Conservation (phyloP, 2,797 vertebrate genomes). For the Argentina silus region DNA sequence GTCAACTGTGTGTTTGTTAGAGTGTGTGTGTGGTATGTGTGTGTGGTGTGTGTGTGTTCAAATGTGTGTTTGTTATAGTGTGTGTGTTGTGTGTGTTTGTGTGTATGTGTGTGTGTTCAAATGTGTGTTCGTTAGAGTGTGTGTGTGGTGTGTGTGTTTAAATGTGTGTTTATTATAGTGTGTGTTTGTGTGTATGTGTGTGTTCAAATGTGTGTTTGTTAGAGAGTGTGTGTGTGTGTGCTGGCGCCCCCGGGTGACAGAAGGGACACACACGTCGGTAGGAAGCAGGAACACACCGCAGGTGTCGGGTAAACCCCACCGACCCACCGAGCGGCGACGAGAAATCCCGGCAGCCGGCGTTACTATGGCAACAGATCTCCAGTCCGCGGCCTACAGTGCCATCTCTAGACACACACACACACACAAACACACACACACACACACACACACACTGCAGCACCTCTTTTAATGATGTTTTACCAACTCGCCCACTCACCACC, state of each 20-base stretch:
- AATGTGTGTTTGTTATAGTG: too few relatives aligned
- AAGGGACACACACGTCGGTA: conserved; percentile 46
- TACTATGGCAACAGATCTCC: conserved; percentile 78
- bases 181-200: too few relatives aligned
- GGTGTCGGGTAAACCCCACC: conserved; percentile 51
- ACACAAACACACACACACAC: background rate
- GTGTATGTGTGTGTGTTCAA: conserved; percentile 9
- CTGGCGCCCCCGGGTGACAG: conserved; percentile 40
- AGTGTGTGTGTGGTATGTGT: too few relatives aligned
- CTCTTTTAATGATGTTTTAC: conserved; percentile 75
- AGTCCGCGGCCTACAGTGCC: conserved; percentile 66
- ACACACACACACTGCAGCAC: conserved; percentile 49
- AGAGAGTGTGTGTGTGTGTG: too few relatives aligned
- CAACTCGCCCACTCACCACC: conserved; percentile 73
- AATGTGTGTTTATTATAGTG: too few relatives aligned
- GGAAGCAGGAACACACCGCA: conserved; percentile 45
- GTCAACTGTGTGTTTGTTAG: too few relatives aligned
- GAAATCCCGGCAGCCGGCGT: conserved; percentile 68
- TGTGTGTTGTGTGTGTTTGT: conserved; percentile 1
- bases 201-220: too few relatives aligned
- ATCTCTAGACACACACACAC: conserved; percentile 31
- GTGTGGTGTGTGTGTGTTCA: too few relatives aligned
- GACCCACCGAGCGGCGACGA: conserved; percentile 45
- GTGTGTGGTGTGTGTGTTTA: background rate
- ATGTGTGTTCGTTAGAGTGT: too few relatives aligned